Percentiles rank a stretch among this genome's conserved stretches.
These are phyloP conservation scores for Austrofundulus limnaeus DNA, from an alignment of 2,113 vertebrate genomes.

Conservation along the genomic window DNA sequence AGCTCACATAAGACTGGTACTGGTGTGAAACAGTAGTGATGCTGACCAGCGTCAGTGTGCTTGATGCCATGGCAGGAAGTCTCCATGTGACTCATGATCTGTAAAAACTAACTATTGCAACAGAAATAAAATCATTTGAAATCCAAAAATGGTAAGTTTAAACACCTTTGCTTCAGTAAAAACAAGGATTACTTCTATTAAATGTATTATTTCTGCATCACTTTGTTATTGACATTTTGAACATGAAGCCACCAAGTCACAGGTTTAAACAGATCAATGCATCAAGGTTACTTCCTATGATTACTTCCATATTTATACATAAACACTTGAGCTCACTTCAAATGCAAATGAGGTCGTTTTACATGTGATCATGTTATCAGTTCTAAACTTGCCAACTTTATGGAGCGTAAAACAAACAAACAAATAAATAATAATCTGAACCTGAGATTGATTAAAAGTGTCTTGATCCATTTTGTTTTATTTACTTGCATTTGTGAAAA, in stretches of 20 bases:
- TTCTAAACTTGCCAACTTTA: not conserved
- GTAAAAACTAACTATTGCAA: not conserved
- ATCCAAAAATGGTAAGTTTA: no score
- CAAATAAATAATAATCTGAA: no score
- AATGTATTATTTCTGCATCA: not conserved
- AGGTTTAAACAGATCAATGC: conserved; percentile 18
- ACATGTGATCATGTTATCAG: not conserved
- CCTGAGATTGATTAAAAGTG: no score
- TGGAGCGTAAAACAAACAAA: no score
- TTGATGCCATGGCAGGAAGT: not conserved
- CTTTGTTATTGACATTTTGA: not conserved
- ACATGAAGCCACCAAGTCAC: not conserved
- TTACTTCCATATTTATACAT: not conserved
- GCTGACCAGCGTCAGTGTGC: conserved; percentile 19
- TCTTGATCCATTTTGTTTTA: not conserved
- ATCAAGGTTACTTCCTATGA: not conserved
- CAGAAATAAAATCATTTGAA: not conserved
- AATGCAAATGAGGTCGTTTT: no score
- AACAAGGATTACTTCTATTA: no score
- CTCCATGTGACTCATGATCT: not conserved
- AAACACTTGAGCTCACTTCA: no score
- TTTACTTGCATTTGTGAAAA: not conserved
- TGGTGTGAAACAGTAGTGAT: conserved; percentile 7
- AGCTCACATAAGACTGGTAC: conserved; percentile 10
- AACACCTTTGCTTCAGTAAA: no score